Percentiles rank a stretch among this genome's conserved stretches.
phyloP scores from a whole-genome alignment of 2,888 invertebrate species.

The Drosophila nr. perissopoda region DNA sequence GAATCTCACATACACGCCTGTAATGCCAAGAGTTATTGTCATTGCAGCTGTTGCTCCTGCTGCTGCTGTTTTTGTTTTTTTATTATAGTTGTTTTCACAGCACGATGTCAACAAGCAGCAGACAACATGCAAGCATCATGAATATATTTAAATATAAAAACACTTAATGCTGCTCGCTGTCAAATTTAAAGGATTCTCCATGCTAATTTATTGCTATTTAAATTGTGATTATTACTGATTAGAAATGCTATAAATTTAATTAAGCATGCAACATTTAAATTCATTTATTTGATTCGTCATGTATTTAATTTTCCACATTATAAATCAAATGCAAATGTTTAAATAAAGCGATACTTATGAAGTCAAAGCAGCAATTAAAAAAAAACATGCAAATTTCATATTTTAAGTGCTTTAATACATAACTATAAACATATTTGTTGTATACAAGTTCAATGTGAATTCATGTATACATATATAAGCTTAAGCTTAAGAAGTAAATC shows the following conservation, averaged over 20 bases:
- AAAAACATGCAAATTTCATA: not conserved
- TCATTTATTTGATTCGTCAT: not conserved
- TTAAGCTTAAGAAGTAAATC: not conserved
- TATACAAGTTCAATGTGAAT: too few species aligned
- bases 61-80: slow-evolving; percentile 67
- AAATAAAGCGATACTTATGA: not conserved
- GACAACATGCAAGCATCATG: slow-evolving; percentile 45
- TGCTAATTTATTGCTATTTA: slow-evolving; percentile 23
- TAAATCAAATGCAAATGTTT: not conserved
- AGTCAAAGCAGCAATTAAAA: not conserved
- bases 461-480: not conserved
- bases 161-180: slow-evolving; percentile 30
- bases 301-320: not conserved
- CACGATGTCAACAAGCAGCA: slow-evolving; percentile 65
- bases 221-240: slow-evolving; percentile 12
- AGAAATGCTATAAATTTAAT: too few species aligned
- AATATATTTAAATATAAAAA: slow-evolving; percentile 69
- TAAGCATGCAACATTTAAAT: too few species aligned
- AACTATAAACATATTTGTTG: not conserved
- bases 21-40: slow-evolving; percentile 71
- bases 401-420: not conserved
- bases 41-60: slow-evolving; percentile 73
- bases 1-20: not conserved
- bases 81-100: slow-evolving; percentile 58
- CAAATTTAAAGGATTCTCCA: slow-evolving; percentile 20